Evolutionary conservation across 2,113 vertebrate genomes (phyloP), one percentile per base, ranked within the genome.

Genomic region (Salvelinus namaycush): DNA sequence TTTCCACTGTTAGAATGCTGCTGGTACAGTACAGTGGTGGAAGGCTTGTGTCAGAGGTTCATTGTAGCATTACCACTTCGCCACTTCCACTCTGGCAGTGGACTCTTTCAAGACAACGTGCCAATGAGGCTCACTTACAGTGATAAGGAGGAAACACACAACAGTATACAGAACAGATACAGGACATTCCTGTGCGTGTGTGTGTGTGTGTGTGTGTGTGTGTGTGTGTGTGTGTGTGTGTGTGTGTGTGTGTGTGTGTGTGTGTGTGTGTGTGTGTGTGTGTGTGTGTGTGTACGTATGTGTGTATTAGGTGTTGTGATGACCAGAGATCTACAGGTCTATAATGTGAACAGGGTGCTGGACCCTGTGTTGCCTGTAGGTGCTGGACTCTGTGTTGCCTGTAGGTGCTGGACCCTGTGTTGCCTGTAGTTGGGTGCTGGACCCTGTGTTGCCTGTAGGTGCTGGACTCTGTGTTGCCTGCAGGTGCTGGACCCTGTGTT

Each of bases 1-100:
- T 72, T 27, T 72, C 49, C 75, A 80, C 29, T 79, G 82, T 39
- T 77, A 31, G 81, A 84, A 72, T 64, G 14, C 16, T 48, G 60
- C 9, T 44, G 39, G 66, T 27, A 74, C n/a, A 5, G 60, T n/a
- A n/a, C 9, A 11, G 39, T 44, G 39, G 22, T 1, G 31, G 62
- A 27, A 24, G 31, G 24, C 62, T 22, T 73, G 39, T 26, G 49
- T 71, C 62, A 39, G 66, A 20, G 16, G 29, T 74, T 1, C 3
- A 57, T 51, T 71, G 11, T 24, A 44, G 73, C 70, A 75, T 9
- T 82, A 69, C 82, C 64, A 24, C 39, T 82, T 75, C 76, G 66
- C 70, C 68, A 74, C 5, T 31, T 44, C 31, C 11, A 5, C 7
- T 22, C 39, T 16, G 68, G 8, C 18, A 5, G 16, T 34, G 31